These are phyloP conservation scores for Coptodon bakossiorum DNA, from an alignment of 2,113 vertebrate species.

Conservation along the genomic window DNA sequence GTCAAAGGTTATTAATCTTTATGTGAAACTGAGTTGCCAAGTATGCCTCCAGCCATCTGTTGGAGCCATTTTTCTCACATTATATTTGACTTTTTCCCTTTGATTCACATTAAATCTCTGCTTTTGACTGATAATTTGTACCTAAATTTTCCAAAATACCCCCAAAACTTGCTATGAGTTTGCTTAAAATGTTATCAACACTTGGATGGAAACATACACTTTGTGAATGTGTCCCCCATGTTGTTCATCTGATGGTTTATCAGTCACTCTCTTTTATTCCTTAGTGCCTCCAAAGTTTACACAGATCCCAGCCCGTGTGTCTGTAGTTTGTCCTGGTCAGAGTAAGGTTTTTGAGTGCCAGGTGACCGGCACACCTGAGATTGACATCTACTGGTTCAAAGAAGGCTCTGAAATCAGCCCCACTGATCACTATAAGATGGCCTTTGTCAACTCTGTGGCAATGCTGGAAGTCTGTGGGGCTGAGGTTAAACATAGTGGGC, in stretches of 20 bases:
- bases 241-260: not conserved
- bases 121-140: not conserved
- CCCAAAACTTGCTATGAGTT: not conserved
- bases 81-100: not conserved
- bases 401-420: slow-evolving; percentile 87
- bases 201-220: not conserved
- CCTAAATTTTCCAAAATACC: not conserved
- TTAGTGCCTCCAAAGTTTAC: slow-evolving; percentile 91
- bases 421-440: slow-evolving; percentile 73
- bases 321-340: slow-evolving; percentile 85
- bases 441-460: slow-evolving; percentile 81
- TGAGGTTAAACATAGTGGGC: slow-evolving; percentile 81
- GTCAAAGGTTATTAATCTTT: slow-evolving; percentile 84
- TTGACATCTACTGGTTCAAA: slow-evolving; percentile 88
- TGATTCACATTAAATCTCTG: not conserved
- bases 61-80: not conserved
- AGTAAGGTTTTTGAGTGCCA: slow-evolving; percentile 88
- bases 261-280: slow-evolving; percentile 1
- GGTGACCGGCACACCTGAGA: slow-evolving; percentile 89
- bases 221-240: not conserved
- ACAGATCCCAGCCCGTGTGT: slow-evolving; percentile 81
- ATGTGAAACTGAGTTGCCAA: not conserved
- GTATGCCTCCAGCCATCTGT: slow-evolving; percentile 6
- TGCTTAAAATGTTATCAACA: not conserved
- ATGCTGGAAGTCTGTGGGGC: slow-evolving; percentile 78